Percentiles rank a stretch among this genome's conserved stretches.
Conservation (phyloP, 2,888 invertebrate genomes). For the Eristalis tenax region DNA sequence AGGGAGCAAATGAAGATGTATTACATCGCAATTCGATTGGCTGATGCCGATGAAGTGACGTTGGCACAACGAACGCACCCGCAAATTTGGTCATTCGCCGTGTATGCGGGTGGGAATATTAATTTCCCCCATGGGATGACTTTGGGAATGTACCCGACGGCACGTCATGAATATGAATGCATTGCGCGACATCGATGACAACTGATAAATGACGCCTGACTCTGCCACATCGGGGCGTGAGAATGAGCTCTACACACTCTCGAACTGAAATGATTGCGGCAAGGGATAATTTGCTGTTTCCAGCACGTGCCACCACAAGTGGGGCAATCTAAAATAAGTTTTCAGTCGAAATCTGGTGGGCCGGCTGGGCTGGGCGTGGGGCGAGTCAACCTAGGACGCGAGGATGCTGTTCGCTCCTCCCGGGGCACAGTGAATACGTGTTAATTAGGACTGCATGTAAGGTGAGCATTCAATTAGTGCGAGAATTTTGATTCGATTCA, state of each 20-base stretch:
- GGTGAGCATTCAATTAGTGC: slow-evolving; percentile 16
- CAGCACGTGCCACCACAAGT: slow-evolving; percentile 27
- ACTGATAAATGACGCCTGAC: slow-evolving; percentile 36
- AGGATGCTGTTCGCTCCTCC: neutral
- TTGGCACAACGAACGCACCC: slow-evolving; percentile 3
- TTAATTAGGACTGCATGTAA: slow-evolving; percentile 43
- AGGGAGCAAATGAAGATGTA: slow-evolving; percentile 30
- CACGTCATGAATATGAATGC: slow-evolving; percentile 49
- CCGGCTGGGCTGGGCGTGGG: neutral
- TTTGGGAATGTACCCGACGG: slow-evolving; percentile 17
- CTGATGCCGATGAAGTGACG: slow-evolving; percentile 9
- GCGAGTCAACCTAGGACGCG: neutral
- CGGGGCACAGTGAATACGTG: slow-evolving; percentile 29
- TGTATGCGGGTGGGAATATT: slow-evolving; percentile 22
- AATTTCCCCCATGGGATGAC: slow-evolving; percentile 41
- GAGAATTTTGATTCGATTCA: slow-evolving; percentile 1
- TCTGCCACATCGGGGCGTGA: neutral
- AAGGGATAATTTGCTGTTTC: slow-evolving; percentile 43
- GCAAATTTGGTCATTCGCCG: slow-evolving; percentile 9
- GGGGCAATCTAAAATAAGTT: slow-evolving; percentile 19
- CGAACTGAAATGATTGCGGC: slow-evolving; percentile 24
- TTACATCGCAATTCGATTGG: neutral
- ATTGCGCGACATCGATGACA: slow-evolving; percentile 57
- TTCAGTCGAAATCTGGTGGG: neutral
- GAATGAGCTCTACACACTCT: slow-evolving; percentile 2